Conservation (phyloP, 1,140 invertebrate genomes). For the Artemia franciscana region DNA sequence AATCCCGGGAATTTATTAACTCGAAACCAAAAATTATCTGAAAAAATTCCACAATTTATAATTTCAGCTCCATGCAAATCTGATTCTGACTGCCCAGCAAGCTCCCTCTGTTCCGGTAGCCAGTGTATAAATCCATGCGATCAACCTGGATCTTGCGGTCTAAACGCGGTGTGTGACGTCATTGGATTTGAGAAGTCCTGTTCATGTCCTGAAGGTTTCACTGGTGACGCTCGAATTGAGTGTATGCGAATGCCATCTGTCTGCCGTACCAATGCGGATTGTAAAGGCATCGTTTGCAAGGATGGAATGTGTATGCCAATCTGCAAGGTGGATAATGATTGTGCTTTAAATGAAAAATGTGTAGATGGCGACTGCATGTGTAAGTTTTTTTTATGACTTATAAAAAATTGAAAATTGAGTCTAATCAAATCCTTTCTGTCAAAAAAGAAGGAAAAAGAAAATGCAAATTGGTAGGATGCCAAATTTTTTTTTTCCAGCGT, state of each 20-base stretch:
- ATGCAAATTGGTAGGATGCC: no score
- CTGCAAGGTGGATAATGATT: slow-evolving; percentile 51
- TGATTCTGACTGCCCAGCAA: slow-evolving; percentile 48
- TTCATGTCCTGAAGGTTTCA: slow-evolving; percentile 56
- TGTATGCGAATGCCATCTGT: slow-evolving; percentile 47
- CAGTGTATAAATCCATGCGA: slow-evolving; percentile 66
- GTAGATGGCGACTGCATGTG: slow-evolving; percentile 47
- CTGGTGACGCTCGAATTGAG: slow-evolving; percentile 56
- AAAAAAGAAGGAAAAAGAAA: no score
- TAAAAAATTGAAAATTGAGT: no score
- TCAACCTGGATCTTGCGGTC: slow-evolving; percentile 48
- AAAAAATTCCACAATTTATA: no score
- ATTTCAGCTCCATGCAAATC: slow-evolving; percentile 45
- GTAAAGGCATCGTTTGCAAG: slow-evolving; percentile 40
- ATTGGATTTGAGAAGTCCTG: slow-evolving; percentile 51
- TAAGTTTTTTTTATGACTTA: slow-evolving; percentile 25
- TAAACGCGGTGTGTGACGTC: slow-evolving; percentile 60
- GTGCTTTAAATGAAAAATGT: slow-evolving; percentile 76
- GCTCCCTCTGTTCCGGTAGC: slow-evolving; percentile 51
- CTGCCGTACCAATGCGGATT: slow-evolving; percentile 41
- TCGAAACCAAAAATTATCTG: no score
- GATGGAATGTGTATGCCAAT: slow-evolving; percentile 49
- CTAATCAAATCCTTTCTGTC: no score
- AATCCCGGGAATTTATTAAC: no score
- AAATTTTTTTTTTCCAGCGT: no score